Conservation (phyloP, 2,113 vertebrate species). For the Columba janthina region DNA sequence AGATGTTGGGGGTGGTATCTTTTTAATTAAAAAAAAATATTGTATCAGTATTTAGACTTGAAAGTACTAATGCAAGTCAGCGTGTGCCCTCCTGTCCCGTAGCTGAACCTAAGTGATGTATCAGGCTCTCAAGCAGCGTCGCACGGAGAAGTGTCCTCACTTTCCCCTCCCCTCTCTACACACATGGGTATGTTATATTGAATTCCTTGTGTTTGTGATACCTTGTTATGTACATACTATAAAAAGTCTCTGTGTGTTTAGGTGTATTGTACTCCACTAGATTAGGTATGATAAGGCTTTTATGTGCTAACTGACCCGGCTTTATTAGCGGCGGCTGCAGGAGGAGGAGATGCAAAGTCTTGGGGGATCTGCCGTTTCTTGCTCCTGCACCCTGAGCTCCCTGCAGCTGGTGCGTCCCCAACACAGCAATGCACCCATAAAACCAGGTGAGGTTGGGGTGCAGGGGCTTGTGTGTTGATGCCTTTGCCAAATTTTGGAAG, state of each 20-base stretch:
- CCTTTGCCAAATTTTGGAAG: not conserved
- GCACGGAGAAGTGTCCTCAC: not conserved
- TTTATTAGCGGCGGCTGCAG: not conserved
- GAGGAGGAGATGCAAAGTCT: not conserved
- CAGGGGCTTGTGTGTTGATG: not conserved
- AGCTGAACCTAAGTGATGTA: not conserved
- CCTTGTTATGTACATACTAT: accelerated
- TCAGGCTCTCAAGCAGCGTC: accelerated
- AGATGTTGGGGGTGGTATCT: not conserved
- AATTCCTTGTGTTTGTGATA: not conserved
- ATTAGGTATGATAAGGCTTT: accelerated
- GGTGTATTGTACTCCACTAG: accelerated
- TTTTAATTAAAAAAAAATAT: not conserved
- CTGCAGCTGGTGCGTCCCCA: accelerated
- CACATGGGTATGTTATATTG: accelerated
- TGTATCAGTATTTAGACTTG: not conserved
- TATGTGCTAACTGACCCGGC: accelerated
- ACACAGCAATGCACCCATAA: not conserved
- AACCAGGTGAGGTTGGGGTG: not conserved
- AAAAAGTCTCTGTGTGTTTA: not conserved
- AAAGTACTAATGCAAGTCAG: not conserved
- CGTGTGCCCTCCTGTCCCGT: not conserved
- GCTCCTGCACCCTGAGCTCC: not conserved
- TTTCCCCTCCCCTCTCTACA: not conserved
- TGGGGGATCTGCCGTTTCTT: not conserved